Conservation (phyloP, 1,140 invertebrate species). For the Leptinotarsa texana region DNA sequence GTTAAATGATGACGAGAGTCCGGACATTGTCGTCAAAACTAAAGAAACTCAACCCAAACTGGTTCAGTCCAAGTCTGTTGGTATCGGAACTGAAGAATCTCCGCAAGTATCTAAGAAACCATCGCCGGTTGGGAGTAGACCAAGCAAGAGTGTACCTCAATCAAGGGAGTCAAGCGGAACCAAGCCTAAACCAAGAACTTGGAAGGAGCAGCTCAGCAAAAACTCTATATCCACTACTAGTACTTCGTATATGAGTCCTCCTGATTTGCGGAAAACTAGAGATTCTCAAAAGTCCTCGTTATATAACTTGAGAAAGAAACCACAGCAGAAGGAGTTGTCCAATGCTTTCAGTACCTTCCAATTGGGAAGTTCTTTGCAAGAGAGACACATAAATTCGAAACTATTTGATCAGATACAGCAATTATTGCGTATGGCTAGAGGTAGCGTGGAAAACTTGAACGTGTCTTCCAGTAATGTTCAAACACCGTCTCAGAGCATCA, state of each 20-base stretch:
- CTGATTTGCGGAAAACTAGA: conserved; percentile 40
- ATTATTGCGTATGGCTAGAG: conserved; percentile 58
- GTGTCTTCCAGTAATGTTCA: conserved; percentile 59
- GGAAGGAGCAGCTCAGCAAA: conserved; percentile 48
- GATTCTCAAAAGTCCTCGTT: conserved; percentile 25
- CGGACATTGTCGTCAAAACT: conserved; percentile 39
- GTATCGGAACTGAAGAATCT: conserved; percentile 27
- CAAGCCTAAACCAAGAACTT: conserved; percentile 30
- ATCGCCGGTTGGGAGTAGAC: not conserved
- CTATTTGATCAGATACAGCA: conserved; percentile 59
- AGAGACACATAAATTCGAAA: conserved; percentile 34
- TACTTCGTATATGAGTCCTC: conserved; percentile 52
- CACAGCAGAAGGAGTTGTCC: conserved; percentile 39
- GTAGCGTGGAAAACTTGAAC: conserved; percentile 58
- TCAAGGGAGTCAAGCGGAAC: not conserved
- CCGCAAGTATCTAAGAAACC: not conserved
- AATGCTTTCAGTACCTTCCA: conserved; percentile 14
- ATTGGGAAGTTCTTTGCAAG: conserved; percentile 16
- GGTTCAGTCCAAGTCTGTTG: conserved; percentile 24
- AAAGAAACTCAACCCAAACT: conserved; percentile 19
- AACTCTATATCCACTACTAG: conserved; percentile 45
- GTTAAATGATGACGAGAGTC: conserved; percentile 45
- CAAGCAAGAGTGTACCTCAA: not conserved
- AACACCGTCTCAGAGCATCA: conserved; percentile 60
- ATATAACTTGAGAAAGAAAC: conserved; percentile 41